Conservation (phyloP, 2,797 vertebrate genomes). For the Anolis apletophallus region DNA sequence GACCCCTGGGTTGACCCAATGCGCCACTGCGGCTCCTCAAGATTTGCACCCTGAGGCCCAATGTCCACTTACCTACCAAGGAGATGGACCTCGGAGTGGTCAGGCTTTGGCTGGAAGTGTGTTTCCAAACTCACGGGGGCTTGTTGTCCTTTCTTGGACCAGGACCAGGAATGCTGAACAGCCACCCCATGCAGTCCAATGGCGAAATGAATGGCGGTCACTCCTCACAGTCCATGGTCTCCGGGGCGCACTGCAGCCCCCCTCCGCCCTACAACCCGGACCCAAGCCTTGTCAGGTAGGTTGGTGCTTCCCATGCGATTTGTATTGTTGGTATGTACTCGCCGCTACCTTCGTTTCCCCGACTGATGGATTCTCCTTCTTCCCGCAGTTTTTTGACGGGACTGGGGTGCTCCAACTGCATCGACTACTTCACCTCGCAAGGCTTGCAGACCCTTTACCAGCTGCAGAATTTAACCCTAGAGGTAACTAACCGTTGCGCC, state of each 20-base stretch:
- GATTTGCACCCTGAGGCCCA: no score
- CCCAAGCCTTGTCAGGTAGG: conserved; percentile 97
- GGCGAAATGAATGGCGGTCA: conserved; percentile 93
- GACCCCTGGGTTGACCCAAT: no score
- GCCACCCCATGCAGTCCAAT: conserved; percentile 89
- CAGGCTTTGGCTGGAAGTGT: background rate
- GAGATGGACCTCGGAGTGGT: background rate
- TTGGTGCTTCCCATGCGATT: conserved; percentile 58
- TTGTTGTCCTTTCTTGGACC: conserved; percentile 37
- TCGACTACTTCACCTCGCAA: conserved; percentile 98
- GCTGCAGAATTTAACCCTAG: conserved; percentile 96
- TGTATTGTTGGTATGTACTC: conserved; percentile 10
- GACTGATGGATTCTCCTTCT: conserved; percentile 54
- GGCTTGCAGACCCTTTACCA: conserved; percentile 97
- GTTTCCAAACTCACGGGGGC: background rate
- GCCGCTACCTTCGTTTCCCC: conserved; percentile 62
- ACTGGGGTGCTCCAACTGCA: conserved; percentile 98
- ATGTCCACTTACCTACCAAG: no score
- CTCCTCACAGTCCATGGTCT: conserved; percentile 90
- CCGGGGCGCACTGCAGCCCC: conserved; percentile 93
- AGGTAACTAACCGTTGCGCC: conserved; percentile 95
- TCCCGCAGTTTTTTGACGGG: conserved; percentile 97
- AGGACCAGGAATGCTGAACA: conserved; percentile 91
- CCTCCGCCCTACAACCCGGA: conserved; percentile 97
- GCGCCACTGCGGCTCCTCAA: no score